phyloP scores from a whole-genome alignment of 2,797 vertebrate genomes.

The Paramormyrops hopkinsi region DNA sequence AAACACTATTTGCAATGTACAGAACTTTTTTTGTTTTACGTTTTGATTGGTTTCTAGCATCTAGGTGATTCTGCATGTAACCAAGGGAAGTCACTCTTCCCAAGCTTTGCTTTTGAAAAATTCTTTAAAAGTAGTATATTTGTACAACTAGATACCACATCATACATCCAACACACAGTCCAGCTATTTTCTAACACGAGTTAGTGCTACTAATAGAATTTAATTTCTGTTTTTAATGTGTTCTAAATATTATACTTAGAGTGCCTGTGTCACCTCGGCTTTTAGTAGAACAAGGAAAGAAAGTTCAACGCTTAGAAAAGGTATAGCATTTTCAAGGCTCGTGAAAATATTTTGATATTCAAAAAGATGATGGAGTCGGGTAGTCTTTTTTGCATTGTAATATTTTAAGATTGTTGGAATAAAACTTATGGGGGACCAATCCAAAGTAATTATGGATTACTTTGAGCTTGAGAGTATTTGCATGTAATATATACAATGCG shows the following conservation, averaged over 20 bases:
- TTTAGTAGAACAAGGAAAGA: slow-evolving; percentile 25
- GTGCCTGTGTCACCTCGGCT: slow-evolving; percentile 33
- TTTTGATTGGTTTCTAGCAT: not conserved
- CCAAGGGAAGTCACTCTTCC: not conserved
- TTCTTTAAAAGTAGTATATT: slow-evolving; percentile 17
- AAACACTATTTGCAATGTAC: slow-evolving; percentile 37
- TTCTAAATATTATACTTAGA: slow-evolving; percentile 24
- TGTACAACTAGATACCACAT: not conserved
- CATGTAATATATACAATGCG: slow-evolving; percentile 16
- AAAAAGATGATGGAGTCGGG: slow-evolving; percentile 14
- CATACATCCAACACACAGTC: slow-evolving; percentile 11
- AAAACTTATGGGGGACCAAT: slow-evolving; percentile 5
- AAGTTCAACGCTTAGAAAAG: slow-evolving; percentile 8
- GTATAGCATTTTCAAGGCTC: slow-evolving; percentile 16
- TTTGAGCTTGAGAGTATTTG: slow-evolving; percentile 1
- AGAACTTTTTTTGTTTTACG: slow-evolving; percentile 24
- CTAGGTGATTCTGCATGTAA: slow-evolving; percentile 3
- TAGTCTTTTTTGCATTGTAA: slow-evolving; percentile 17
- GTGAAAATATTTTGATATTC: slow-evolving; percentile 20
- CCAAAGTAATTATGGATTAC: slow-evolving; percentile 1
- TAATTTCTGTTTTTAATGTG: slow-evolving; percentile 17
- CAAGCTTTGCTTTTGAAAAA: not conserved
- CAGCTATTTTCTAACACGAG: slow-evolving; percentile 19
- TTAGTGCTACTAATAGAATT: slow-evolving; percentile 29
- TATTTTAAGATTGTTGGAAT: slow-evolving; percentile 18